Evolutionary conservation across 2,113 vertebrate species (phyloP).

Genomic region (Struthidea cinerea): DNA sequence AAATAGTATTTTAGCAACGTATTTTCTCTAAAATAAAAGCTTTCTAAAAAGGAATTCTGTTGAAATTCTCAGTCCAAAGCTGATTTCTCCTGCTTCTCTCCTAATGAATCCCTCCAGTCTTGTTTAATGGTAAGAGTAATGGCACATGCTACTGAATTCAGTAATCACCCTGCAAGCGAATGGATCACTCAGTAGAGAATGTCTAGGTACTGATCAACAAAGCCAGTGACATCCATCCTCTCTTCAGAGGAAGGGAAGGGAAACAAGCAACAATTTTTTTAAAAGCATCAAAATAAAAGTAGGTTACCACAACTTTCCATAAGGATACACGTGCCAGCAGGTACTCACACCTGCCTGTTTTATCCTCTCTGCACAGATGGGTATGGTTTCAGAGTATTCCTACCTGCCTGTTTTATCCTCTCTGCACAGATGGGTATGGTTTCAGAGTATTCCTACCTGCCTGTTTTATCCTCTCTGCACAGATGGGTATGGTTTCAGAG

Average conservation of each 20-base stretch:
- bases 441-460: too few relatives aligned
- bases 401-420: too few relatives aligned
- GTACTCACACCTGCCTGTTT: neutral
- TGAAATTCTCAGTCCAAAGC: neutral
- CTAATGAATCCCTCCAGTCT: neutral
- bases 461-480: neutral
- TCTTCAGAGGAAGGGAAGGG: neutral
- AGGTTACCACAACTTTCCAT: neutral
- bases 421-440: too few relatives aligned
- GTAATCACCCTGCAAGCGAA: neutral
- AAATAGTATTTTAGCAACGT: neutral
- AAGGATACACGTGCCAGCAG: neutral
- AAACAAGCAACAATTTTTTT: neutral
- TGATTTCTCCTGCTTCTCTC: neutral
- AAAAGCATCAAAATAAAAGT: neutral
- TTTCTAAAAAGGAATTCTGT: neutral
- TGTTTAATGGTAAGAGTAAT: neutral
- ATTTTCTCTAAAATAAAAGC: neutral
- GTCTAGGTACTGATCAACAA: neutral
- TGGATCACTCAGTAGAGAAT: neutral
- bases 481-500: neutral
- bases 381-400: too few relatives aligned
- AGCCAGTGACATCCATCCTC: neutral
- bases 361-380: too few relatives aligned
- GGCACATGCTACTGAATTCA: neutral